Evolutionary conservation across 1,140 invertebrate species (phyloP), one percentile per base, ranked within the genome.

Genomic region (Aphis craccivora): DNA sequence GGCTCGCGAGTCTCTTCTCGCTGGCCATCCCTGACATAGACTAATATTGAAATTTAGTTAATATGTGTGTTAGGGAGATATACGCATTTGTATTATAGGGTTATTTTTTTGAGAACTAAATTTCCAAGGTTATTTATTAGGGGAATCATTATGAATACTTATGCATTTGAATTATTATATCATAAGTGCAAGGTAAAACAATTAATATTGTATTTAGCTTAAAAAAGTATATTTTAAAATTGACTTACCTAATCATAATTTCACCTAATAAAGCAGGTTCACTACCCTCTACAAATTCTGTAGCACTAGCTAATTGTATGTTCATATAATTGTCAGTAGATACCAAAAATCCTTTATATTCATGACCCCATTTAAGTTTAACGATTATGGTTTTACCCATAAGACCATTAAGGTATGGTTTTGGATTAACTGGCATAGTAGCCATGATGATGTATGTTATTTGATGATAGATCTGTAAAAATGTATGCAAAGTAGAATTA

Each of bases 291-390:
- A 99, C 97, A 94, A 97, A 98, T 96, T 99, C 99, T 96, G 99
- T 99, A n/a, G 99, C 98, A 95, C 99, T 99, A 1, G 99, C 99
- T 93, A 99, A 95, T 96, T 99, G 99, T 94, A 99, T 95, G 95
- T 99, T 99, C 99, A 99, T 99, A 95, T 99, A 99, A 18, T 98
- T 98, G 96, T 99, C 99, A 23, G 99, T 98, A 9, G 99, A 99
- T 0, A 99, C 99, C 43, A 99, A 95, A 94, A 98, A 98, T 20
- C 99, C 99, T 96, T 99, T 99, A 95, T 99, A 99, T 96, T 99
- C 99, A 95, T 99, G 99, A 53, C 99, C 99, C 99, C 99, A 99
- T 95, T 99, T 99, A 84, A 99, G 96, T 96, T 99, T 99, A 2
- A 99, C 98, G 95, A 99, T 97, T 25, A 99, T 98, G 81, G 98